Base-by-base conservation (phyloP, 2,797 vertebrate species). In the Chelmon rostratus region DNA sequence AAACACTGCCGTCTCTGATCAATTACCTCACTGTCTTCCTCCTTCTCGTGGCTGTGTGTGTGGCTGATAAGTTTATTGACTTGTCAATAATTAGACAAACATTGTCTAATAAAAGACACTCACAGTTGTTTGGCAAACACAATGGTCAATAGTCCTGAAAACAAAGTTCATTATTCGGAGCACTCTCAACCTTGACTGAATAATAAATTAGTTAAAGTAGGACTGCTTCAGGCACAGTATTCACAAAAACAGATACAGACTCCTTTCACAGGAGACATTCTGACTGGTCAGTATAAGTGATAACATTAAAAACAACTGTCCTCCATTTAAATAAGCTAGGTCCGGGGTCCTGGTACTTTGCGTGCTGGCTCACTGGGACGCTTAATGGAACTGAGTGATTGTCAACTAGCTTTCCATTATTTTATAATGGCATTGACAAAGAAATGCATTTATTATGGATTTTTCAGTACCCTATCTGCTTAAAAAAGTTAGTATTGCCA, bases 21-120 rank as follows among this genome's bases (percentile, higher is more conserved):
- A 61, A 46, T 13, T 19, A 49, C 49, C 49, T 76, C 8, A 6
- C 15, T 31, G 28, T 50, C 46, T 13, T 37, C 58, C 4, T 52
- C 35, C 50, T 52, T 54, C 63, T 40, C 35, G 4, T 52, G 21
- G 50, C 42, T 64, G 25, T 50, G 46, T 63, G 28, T 31, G 54
- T 25, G 33, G 54, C 19, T 25, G 8, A 62, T 37, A 37, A 1
- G 19, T 68, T 73, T 33, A 79, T 40, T 64, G 77, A 49, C 46
- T 68, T 46, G 62, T 79, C 61, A 75, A 75, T 79, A 76, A 61
- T 69, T 65, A 47, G 44, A 61, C 46, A 65, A 63, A 62, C 35
- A 33, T 23, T 40, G 33, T 23, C 67, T 63, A 37, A 73, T 73
- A 59, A 64, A 78, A 38, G 3, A 31, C 33, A 57, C 31, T 64